Base-by-base conservation (phyloP, 2,113 vertebrate species). In the Nothocercus nigrocapillus region DNA sequence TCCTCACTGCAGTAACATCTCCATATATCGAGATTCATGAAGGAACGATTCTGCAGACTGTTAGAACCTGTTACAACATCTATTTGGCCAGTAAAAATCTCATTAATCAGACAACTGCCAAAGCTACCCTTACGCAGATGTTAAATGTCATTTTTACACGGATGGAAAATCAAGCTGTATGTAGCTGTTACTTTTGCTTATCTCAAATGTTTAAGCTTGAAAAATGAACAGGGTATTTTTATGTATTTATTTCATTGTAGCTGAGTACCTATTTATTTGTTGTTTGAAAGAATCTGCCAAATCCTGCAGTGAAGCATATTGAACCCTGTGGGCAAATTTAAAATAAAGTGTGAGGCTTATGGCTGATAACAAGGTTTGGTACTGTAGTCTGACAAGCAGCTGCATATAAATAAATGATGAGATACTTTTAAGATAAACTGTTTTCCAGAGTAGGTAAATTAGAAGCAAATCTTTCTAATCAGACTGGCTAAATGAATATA, bases 81-180 rank as follows among this genome's bases (percentile, higher is more conserved):
- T 99, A 99, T 97, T 96, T 99, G 97, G 99, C 99, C 96, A 99
- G 99, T 97, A 99, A 99, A 96, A 99, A 99, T 97, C 99, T 99
- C 96, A 99, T 99, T 98, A 99, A 99, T 97, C 99, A 99, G 97
- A 99, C 99, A 92, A 99, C 99, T 6, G 99, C 99, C 82, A 99
- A 99, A 97, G 99, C 99, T 93, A 99, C 99, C 5, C 98, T 99
- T 62, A 99, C 99, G 2, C 99, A 99, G 97, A 99, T 99, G 99
- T 98, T 99, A 95, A 99, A 99, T 24, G 99, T 99, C 49, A 99
- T 99, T 98, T 99, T 99, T 92, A 99, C 98, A 32, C 98, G 99
- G 93, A 99, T 99, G 99, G 99, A 99, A 96, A 99, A 98, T 96
- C 99, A 99, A 97, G 99, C 99, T 76, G 99, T 99, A 95, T 97